Base-by-base conservation (phyloP, 2,888 invertebrate genomes). In the Pachycephus smyrnensis region DNA sequence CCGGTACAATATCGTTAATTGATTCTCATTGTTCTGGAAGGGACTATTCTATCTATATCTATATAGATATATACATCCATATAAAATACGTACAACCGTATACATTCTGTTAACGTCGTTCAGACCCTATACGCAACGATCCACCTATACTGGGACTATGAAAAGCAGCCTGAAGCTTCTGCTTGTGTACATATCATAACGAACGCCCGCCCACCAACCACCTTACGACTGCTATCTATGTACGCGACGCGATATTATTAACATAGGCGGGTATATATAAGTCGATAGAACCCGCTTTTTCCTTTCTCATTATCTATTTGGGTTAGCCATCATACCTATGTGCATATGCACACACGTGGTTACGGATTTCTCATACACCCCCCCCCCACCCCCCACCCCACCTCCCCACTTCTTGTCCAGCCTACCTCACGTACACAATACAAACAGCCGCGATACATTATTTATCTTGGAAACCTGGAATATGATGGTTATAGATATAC, bases 291-390 rank as follows among this genome's bases (percentile, higher is more conserved):
- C 86, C 86, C 85, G 85, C 86, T 84, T 82, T 55, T 55, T 77
- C 81, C 82, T 84, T 84, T 77, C 84, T 84, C 83, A 86, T 87
- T 89, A 89, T 89, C 89, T 89, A 89, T 89, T 84, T 88, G 84
- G 89, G 89, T 88, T 88, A 87, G 80, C 80, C 79, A 23, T 77
- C 69, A 69, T 79, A 74, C 73, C 31, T 35, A 77, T 77, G 55
- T 55, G 55, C 55, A 55, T 55, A 55, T 55, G 55, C 23, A 55
- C 55, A 23, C 23, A 23, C 3, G 55, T 23, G 9, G 55, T 55
- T 9, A 55, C 55, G 55, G 23, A 55, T 55, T 55, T 23, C 55
- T 55, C 23, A 9, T 55, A 23, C 3, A 12, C 3, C 35, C 9
- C 4, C 35, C 9, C 9, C 35, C 9, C 35, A 6, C 4, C 35